Conservation (phyloP, 30 jellyfish, hydroid and myxozoan species). For the Mastigias papua region DNA sequence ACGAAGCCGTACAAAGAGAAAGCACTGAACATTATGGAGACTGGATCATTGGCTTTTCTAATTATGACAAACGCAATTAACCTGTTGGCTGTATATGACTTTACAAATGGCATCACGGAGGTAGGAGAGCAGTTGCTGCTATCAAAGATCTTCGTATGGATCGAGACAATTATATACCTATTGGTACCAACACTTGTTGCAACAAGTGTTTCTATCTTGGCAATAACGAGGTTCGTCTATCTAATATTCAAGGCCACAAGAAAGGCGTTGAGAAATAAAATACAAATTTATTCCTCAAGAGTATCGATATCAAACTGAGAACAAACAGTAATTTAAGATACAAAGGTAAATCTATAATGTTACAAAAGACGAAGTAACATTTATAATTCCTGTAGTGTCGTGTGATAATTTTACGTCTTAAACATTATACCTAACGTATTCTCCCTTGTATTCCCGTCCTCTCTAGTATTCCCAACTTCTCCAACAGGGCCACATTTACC, state of each 20-base stretch:
- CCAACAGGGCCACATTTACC: no score
- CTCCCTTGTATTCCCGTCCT: no score
- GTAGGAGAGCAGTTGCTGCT: neutral
- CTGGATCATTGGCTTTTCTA: neutral
- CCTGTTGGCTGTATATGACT: constrained; percentile 3
- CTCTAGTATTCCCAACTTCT: no score
- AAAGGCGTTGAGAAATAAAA: no score
- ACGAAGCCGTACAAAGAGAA: neutral
- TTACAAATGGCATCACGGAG: neutral
- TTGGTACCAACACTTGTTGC: neutral
- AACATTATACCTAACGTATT: no score
- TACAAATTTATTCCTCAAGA: no score
- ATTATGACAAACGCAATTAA: neutral
- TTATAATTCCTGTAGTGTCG: no score
- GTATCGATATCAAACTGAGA: no score
- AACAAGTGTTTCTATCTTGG: neutral
- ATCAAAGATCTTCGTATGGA: neutral
- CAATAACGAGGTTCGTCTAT: neutral
- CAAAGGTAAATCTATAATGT: no score
- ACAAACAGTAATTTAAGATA: no score
- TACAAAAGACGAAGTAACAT: no score
- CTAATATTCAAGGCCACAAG: neutral
- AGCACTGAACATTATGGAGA: neutral
- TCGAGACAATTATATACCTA: neutral
- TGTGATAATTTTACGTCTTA: no score